Base-by-base conservation (phyloP, 1,140 invertebrate genomes). In the Tyrophagus putrescentiae region DNA sequence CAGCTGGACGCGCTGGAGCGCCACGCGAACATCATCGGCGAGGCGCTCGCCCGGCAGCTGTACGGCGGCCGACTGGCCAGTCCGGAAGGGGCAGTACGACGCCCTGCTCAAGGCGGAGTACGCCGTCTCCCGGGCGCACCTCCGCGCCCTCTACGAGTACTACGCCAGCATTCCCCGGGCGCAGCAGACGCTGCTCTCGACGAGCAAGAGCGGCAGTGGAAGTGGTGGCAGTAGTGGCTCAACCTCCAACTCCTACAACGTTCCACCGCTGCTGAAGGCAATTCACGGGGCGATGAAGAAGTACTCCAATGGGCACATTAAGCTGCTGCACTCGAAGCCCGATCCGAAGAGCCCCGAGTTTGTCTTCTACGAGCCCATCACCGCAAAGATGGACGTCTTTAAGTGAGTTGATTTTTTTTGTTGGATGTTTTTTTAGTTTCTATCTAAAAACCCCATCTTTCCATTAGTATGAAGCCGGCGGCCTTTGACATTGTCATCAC, bases 401-500 rank as follows among this genome's bases (percentile, higher is more conserved):
- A 88, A 84, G 84, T 89, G 76, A 77, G 72, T 68, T 44, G 4
- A 36, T 57, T 45, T 39, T 28, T 56, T 42, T 11, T 54, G 45
- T 60, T 63, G 59, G 18, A 65, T 62, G 34, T 60, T 63, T 61
- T 56, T 57, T 52, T 66, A 4, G 57, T 50, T 31, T 53, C 13
- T 61, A 25, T 33, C 25, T 65, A 61, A 28, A 27, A 34, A 62
- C 36, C 57, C 41, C 66, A 67, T 62, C 73, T 72, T 68, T 67
- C 56, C 80, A 81, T 62, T 75, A 89, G 87, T 74, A 92, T 97
- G 4, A 98, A 97, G 70, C 93, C 93, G 64, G 92, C 93, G 27
- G 81, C 96, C 44, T 98, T 98, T 76, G 93, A 98, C 78, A 80
- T 98, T 36, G 84, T 97, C 64, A 77, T 97, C 2, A 93, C 90